A percentile compares a stretch with the other conserved stretches of the same genome.
Conservation (phyloP, 2,113 vertebrate genomes). For the Festucalex cinctus region DNA sequence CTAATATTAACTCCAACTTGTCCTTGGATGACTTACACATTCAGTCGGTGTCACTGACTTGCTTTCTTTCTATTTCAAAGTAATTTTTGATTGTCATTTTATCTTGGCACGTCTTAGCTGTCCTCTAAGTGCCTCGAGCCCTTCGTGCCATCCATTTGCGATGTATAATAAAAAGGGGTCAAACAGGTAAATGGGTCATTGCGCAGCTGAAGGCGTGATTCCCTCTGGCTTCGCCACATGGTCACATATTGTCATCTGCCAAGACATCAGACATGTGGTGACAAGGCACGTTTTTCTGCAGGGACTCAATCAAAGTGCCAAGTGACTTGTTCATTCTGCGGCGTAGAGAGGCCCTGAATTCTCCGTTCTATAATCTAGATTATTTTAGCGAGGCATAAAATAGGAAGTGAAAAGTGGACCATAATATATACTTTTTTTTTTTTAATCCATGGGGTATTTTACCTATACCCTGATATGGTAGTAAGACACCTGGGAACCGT, state of each 20-base stretch:
- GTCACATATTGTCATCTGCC: constrained; percentile 9
- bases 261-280: constrained; percentile 37
- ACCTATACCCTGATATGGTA: too few relatives aligned
- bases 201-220: constrained; percentile 37
- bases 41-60: constrained; percentile 1
- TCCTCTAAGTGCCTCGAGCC: constrained; percentile 1
- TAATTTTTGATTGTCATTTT: constrained; percentile 10
- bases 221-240: constrained; percentile 37
- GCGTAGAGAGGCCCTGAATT: background rate
- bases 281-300: constrained; percentile 24
- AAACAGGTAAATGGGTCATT: constrained; percentile 59
- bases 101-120: background rate
- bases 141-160: constrained; percentile 30
- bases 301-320: constrained; percentile 25
- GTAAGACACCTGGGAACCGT: too few relatives aligned
- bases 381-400: too few relatives aligned
- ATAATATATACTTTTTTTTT: too few relatives aligned
- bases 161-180: constrained; percentile 35
- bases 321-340: constrained; percentile 9
- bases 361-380: background rate
- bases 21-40: constrained; percentile 8
- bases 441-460: too few relatives aligned
- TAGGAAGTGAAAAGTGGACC: too few relatives aligned
- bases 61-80: constrained; percentile 2
- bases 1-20: background rate